Evolutionary conservation across 1,140 invertebrate genomes (phyloP).

Genomic region (Anagrus nilaparvatae): DNA sequence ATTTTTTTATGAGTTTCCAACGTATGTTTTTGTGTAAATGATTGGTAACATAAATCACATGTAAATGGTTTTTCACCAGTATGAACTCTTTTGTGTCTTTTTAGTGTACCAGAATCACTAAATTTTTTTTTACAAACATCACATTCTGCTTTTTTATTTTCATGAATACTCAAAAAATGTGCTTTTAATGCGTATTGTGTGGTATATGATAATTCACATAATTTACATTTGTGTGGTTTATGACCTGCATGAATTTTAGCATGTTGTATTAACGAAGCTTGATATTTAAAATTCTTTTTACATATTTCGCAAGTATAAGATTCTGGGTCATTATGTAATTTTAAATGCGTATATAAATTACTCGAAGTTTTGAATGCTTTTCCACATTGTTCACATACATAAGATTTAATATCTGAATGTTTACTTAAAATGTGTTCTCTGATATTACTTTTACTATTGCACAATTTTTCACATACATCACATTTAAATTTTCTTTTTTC

Average conservation of each 20-base stretch:
- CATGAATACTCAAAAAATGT: constrained; percentile 49
- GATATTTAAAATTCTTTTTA: constrained; percentile 36
- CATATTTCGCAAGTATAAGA: constrained; percentile 40
- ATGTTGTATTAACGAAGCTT: constrained; percentile 40
- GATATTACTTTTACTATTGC: no score
- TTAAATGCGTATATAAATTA: constrained; percentile 22
- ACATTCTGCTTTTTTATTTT: constrained; percentile 39
- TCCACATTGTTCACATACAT: constrained; percentile 30
- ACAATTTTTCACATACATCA: no score
- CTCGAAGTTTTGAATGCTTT: constrained; percentile 35
- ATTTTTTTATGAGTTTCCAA: constrained; percentile 61
- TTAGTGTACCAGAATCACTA: constrained; percentile 49
- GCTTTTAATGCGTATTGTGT: constrained; percentile 43
- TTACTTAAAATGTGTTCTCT: constrained; percentile 14
- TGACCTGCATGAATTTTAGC: constrained; percentile 29
- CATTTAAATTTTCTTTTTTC: no score
- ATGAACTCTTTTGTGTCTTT: constrained; percentile 59
- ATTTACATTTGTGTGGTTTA: constrained; percentile 27
- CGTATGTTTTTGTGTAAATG: constrained; percentile 55
- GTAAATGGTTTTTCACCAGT: constrained; percentile 59
- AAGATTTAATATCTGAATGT: constrained; percentile 26
- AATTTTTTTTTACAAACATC: constrained; percentile 42
- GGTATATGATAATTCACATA: constrained; percentile 40
- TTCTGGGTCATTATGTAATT: constrained; percentile 24
- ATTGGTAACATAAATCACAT: constrained; percentile 62